A percentile compares a stretch with the other conserved stretches of the same genome.
phyloP scores from a whole-genome alignment of 2,888 invertebrate genomes.

The Penaeus monodon region DNA sequence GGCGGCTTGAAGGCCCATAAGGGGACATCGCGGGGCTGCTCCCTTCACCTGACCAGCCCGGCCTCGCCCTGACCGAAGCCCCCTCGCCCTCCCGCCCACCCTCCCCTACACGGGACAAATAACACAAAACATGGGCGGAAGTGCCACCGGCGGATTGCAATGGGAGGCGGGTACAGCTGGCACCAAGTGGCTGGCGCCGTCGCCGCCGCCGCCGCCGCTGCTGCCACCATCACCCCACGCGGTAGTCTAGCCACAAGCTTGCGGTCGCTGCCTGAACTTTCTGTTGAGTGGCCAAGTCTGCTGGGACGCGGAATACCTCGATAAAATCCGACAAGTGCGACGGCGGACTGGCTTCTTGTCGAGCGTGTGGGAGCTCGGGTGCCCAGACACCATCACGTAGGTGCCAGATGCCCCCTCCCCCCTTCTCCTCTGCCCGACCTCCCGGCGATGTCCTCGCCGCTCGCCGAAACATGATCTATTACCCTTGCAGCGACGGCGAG shows the following conservation, averaged over 20 bases:
- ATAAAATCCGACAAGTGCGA: conserved; percentile 10
- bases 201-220: conserved; percentile 3
- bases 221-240: not conserved
- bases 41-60: conserved; percentile 4
- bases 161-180: conserved; percentile 33
- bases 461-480: not conserved
- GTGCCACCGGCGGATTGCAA: conserved; percentile 30
- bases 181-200: conserved; percentile 35
- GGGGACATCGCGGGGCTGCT: not conserved
- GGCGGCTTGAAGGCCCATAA: not conserved
- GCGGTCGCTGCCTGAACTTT: conserved; percentile 42
- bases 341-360: conserved; percentile 18
- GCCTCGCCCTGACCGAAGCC: conserved; percentile 33
- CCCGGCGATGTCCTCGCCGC: too few relatives aligned
- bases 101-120: not conserved
- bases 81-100: not conserved
- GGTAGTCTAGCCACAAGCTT: conserved; percentile 28
- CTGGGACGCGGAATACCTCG: conserved; percentile 29
- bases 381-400: conserved; percentile 8
- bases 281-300: conserved; percentile 34
- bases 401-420: not conserved
- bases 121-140: conserved; percentile 56
- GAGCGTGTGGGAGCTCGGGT: conserved; percentile 12
- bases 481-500: not conserved
- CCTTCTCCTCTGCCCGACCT: not conserved